Evolutionary conservation across 2,113 vertebrate species (phyloP), one percentile per base, ranked within the genome.

Genomic region (Bucco capensis): DNA sequence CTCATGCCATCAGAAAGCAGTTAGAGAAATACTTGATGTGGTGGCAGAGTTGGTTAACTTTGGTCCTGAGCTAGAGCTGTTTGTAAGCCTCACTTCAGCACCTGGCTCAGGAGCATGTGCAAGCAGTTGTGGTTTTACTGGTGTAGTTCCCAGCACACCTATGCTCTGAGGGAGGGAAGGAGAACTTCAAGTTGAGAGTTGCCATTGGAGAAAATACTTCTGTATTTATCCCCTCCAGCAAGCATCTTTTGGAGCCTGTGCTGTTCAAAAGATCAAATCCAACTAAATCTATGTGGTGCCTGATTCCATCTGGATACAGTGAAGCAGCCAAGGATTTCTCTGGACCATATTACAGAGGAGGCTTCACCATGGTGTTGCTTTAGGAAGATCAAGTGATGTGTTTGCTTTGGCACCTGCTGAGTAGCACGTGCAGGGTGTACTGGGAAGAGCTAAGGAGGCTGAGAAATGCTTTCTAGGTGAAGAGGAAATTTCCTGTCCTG

Each of bases 401-500:
- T 86, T 92, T 92, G 65, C n/a, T 66, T 83, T 94, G 76, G 74
- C 81, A 82, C 79, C 82, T 76, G 33, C 64, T 73, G 65, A 82
- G 44, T 35, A 57, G 49, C 67, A 28, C 31, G 42, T 86, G 67
- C 31, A 19, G 9, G 11, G 19, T 69, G 50, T 83, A 57, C 42
- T 40, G 37, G 67, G 38, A 85, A 66, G 85, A 38, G 57, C 38
- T 83, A 66, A 91, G 37, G 18, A 46, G 74, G 10, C 18, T 76
- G 86, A 65, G 84, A 75, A 74, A 86, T 51, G 6, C 31, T 87
- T 65, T 64, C 5, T 38, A 13, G 50, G 33, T 50, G 51, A 79
- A 18, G 40, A 87, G 54, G 71, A 86, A 40, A 50, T 46, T 77
- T 90, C 21, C 17, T 89, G 12, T 37, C n/a, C 33, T 54, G 42